Conservation (phyloP, 2,113 vertebrate genomes). For the Aleadryas rufinucha region DNA sequence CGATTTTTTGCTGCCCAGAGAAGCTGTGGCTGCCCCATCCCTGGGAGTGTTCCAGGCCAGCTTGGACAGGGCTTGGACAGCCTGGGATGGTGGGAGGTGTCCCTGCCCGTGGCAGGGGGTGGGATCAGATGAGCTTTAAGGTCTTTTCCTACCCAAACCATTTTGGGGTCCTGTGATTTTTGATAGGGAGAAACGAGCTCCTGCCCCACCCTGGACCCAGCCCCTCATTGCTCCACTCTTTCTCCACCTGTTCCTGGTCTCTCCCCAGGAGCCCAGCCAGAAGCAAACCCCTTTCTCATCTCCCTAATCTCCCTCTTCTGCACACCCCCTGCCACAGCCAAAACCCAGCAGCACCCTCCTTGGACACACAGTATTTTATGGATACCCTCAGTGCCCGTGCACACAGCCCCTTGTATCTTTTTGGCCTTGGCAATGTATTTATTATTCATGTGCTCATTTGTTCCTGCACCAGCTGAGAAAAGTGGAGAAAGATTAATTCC, state of each 20-base stretch:
- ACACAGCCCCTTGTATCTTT: neutral
- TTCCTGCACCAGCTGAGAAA: slow-evolving; percentile 59
- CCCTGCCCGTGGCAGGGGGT: neutral
- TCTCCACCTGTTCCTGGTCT: rapidly evolving
- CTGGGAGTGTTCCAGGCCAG: neutral
- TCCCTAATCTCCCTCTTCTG: neutral
- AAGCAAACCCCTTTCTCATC: neutral
- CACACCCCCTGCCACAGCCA: neutral
- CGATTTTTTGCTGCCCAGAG: rapidly evolving
- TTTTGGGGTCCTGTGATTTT: neutral
- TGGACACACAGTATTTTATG: neutral
- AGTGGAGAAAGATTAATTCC: slow-evolving; percentile 67
- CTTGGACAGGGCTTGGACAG: rapidly evolving
- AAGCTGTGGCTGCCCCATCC: neutral
- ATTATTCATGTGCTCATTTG: slow-evolving; percentile 59
- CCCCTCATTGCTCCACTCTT: neutral
- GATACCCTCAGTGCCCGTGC: neutral
- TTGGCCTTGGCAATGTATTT: slow-evolving; percentile 22
- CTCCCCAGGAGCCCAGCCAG: neutral
- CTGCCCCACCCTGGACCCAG: rapidly evolving
- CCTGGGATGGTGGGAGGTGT: neutral
- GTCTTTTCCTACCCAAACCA: neutral
- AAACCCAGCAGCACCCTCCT: neutral
- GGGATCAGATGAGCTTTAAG: neutral
- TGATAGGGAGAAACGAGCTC: neutral